These are phyloP conservation scores for Eospalax fontanierii DNA, from an alignment of 2,797 vertebrate species.

Conservation along the genomic window DNA sequence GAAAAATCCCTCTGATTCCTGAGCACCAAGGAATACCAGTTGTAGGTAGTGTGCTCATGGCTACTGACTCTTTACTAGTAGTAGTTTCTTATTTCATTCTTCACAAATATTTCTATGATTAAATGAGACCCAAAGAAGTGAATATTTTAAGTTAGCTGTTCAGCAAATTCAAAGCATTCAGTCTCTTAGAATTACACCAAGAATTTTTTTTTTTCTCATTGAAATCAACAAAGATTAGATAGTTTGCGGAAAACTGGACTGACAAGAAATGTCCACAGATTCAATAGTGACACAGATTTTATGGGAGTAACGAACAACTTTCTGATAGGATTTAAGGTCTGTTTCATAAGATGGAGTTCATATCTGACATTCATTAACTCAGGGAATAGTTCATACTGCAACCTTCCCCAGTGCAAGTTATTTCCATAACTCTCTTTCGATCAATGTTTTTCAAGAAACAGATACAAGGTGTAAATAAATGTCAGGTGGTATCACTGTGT, in stretches of 20 bases:
- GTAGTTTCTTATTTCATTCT: neutral
- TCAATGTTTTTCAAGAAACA: neutral
- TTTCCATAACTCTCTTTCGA: no score
- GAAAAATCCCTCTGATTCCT: neutral
- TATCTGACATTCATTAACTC: no score
- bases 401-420: no score
- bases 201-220: neutral
- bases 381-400: no score
- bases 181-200: neutral
- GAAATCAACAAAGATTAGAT: neutral
- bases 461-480: neutral
- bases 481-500: neutral
- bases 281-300: no score
- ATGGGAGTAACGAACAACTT: no score
- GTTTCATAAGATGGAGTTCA: no score
- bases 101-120: neutral
- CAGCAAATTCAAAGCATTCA: neutral
- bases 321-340: no score
- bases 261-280: no score
- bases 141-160: neutral
- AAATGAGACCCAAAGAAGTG: neutral
- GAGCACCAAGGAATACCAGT: neutral
- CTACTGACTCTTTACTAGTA: neutral
- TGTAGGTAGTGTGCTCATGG: slow-evolving; percentile 5
- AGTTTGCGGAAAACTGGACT: neutral